Percentiles rank a stretch among this genome's conserved stretches.
phyloP scores from a whole-genome alignment of 2,888 invertebrate genomes.

The Phaonia tiefii region DNA sequence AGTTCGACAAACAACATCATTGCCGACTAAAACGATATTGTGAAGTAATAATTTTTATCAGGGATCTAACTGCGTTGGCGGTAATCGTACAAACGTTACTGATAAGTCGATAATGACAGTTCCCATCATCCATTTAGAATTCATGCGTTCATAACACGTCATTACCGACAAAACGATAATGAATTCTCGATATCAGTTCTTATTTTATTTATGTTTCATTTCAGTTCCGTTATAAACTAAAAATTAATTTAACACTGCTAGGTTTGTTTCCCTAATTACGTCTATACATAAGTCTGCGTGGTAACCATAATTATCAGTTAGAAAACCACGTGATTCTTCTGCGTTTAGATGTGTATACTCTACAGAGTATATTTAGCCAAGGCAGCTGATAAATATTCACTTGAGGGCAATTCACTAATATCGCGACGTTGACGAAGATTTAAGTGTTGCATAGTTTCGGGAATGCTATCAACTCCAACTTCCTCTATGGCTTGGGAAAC shows the following conservation, averaged over 20 bases:
- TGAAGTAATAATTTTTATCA: too few relatives aligned
- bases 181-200: too few relatives aligned
- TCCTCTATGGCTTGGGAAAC: constrained; percentile 63
- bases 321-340: constrained; percentile 14
- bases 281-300: constrained; percentile 71
- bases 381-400: constrained; percentile 71
- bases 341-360: constrained; percentile 73
- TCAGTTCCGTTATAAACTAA: constrained; percentile 17
- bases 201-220: constrained; percentile 7
- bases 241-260: constrained; percentile 29
- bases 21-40: too few relatives aligned
- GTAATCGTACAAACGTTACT: too few relatives aligned
- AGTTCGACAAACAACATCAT: too few relatives aligned
- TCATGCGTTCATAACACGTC: too few relatives aligned
- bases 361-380: too few relatives aligned
- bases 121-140: too few relatives aligned
- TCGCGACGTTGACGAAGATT: constrained; percentile 69
- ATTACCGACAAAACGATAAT: too few relatives aligned
- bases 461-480: background rate
- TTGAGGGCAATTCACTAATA: constrained; percentile 71
- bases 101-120: too few relatives aligned
- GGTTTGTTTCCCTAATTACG: constrained; percentile 62
- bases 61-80: too few relatives aligned
- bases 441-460: constrained; percentile 76
- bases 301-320: constrained; percentile 75